phyloP scores from a whole-genome alignment of 2,888 invertebrate species.

The Pseudolycoriella hygida region DNA sequence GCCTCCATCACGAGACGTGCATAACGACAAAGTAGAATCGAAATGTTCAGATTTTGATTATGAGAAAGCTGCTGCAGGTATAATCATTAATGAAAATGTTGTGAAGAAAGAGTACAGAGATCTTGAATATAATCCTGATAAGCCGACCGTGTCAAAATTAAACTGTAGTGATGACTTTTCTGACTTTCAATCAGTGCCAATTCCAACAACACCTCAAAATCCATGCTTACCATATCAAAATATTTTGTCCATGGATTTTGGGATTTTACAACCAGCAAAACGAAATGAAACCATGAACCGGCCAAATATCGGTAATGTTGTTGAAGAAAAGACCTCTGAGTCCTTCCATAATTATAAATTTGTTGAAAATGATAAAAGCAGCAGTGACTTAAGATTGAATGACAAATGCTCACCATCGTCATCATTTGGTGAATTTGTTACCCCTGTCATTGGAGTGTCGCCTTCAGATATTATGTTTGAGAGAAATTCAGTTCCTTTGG shows the following conservation, averaged over 20 bases:
- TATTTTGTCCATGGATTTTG: not conserved
- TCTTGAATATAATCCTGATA: conserved; percentile 26
- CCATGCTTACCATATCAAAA: not conserved
- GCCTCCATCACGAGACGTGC: conserved; percentile 9
- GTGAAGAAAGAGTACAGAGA: conserved; percentile 29
- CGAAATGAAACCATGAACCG: conserved; percentile 4
- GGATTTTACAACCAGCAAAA: conserved; percentile 1
- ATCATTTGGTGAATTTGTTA: not conserved
- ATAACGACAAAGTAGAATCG: conserved; percentile 5
- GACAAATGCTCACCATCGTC: not conserved
- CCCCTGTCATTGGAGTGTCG: conserved; percentile 6
- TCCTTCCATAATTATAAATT: too few species aligned
- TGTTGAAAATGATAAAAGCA: not conserved
- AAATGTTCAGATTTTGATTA: conserved; percentile 16
- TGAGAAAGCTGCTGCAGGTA: conserved; percentile 27
- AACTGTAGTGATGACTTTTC: conserved; percentile 8
- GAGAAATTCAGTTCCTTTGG: conserved; percentile 14
- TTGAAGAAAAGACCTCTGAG: not conserved
- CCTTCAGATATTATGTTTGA: conserved; percentile 5
- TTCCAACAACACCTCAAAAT: not conserved
- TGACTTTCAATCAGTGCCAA: conserved; percentile 9
- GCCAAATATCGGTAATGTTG: conserved; percentile 6
- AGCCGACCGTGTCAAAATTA: not conserved
- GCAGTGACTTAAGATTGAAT: not conserved
- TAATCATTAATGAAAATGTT: conserved; percentile 27